These are phyloP conservation scores for Hemicrepidius hirtus DNA, from an alignment of 2,888 invertebrate genomes.

Conservation along the genomic window DNA sequence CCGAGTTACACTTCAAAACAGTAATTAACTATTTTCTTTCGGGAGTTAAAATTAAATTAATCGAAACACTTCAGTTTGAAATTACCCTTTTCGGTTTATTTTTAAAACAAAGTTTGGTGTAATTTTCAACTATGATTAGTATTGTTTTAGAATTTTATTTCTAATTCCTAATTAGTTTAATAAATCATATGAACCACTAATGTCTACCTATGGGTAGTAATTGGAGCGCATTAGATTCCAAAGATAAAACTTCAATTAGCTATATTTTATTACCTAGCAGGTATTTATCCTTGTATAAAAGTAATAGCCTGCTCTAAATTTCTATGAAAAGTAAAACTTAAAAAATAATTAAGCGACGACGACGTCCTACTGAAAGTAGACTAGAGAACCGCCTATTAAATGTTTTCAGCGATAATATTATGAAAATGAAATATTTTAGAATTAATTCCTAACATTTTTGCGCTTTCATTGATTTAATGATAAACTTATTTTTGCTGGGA, in stretches of 20 bases:
- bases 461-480: constrained; percentile 27
- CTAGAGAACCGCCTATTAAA: background rate
- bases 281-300: background rate
- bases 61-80: background rate
- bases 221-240: constrained; percentile 19
- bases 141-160: too few relatives aligned
- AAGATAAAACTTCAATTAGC: constrained; percentile 29
- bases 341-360: too few relatives aligned
- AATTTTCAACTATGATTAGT: too few relatives aligned
- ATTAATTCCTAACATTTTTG: background rate
- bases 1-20: constrained; percentile 1
- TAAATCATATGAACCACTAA: constrained; percentile 13
- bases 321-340: too few relatives aligned
- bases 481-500: constrained; percentile 24
- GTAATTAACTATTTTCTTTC: constrained; percentile 1
- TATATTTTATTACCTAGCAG: constrained; percentile 3
- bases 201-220: constrained; percentile 11
- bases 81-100: too few relatives aligned
- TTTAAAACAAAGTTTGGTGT: too few relatives aligned
- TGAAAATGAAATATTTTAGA: constrained; percentile 13
- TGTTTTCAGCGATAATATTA: background rate
- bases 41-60: background rate
- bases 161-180: constrained; percentile 9
- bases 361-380: background rate
- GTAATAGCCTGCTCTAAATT: too few relatives aligned